Conservation (phyloP, 2,113 vertebrate species). For the Phrynosoma platyrhinos region DNA sequence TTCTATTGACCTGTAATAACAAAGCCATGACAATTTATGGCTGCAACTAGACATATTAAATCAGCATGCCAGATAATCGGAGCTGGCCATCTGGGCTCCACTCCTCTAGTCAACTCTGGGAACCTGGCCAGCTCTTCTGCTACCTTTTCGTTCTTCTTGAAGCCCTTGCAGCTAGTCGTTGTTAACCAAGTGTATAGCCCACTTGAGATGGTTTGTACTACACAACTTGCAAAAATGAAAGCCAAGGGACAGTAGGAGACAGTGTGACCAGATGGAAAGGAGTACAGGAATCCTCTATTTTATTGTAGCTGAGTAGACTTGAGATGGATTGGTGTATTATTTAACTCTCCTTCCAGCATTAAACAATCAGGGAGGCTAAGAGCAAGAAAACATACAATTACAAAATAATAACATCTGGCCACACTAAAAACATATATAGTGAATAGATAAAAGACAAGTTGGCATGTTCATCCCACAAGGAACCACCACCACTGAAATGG, state of each 20-base stretch:
- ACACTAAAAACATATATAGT: neutral
- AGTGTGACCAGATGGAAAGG: neutral
- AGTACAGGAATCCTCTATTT: neutral
- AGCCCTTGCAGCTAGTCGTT: neutral
- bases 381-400: neutral
- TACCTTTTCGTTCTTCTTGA: neutral
- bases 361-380: neutral
- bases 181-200: neutral
- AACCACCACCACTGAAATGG: neutral
- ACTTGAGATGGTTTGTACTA: neutral
- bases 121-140: conserved; percentile 8
- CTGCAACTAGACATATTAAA: neutral
- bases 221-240: neutral
- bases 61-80: conserved; percentile 3
- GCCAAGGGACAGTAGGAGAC: neutral
- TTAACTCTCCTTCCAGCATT: neutral
- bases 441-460: neutral
- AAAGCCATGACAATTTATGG: neutral
- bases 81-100: conserved; percentile 3
- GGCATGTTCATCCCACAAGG: too few relatives aligned
- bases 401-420: neutral
- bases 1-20: conserved; percentile 9
- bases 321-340: neutral
- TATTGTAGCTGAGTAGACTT: neutral
- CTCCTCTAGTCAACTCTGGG: conserved; percentile 2